Base-by-base conservation (phyloP, 35 echinoderm and acorn worm genomes). In the Amphiura filiformis region DNA sequence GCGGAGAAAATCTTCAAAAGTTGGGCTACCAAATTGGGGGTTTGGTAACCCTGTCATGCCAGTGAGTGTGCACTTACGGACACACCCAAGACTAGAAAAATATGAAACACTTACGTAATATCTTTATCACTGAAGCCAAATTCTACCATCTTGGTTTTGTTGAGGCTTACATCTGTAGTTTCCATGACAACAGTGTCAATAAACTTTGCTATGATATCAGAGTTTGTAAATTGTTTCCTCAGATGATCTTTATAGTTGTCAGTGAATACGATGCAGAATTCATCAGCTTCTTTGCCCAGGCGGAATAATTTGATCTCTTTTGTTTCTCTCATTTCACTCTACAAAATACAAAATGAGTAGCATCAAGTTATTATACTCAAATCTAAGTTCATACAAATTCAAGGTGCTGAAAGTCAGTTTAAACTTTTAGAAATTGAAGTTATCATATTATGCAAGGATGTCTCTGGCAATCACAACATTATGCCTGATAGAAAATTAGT, bases 21-120 rank as follows among this genome's bases (percentile, higher is more conserved):
- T n/a, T n/a, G n/a, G n/a, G n/a, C n/a, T n/a, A n/a, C n/a, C n/a
- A n/a, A n/a, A n/a, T n/a, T n/a, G n/a, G n/a, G n/a, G n/a, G n/a
- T n/a, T n/a, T n/a, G n/a, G n/a, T n/a, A n/a, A n/a, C n/a, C n/a
- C n/a, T n/a, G n/a, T n/a, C n/a, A n/a, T n/a, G n/a, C n/a, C n/a
- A n/a, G n/a, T n/a, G n/a, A n/a, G n/a, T n/a, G n/a, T n/a, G n/a
- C n/a, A n/a, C n/a, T n/a, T n/a, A n/a, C n/a, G n/a, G n/a, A n/a
- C n/a, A n/a, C n/a, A n/a, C n/a, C n/a, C n/a, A n/a, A n/a, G n/a
- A n/a, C n/a, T n/a, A n/a, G n/a, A n/a, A n/a, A n/a, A n/a, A n/a
- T n/a, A n/a, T n/a, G n/a, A n/a, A n/a, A n/a, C n/a, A 52, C 89
- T 93, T 93, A 97, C 95, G 89, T 91, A 34, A 97, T 97, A 56